Evolutionary conservation across 2,113 vertebrate genomes (phyloP).

Genomic region (Triplophysa siluroides): DNA sequence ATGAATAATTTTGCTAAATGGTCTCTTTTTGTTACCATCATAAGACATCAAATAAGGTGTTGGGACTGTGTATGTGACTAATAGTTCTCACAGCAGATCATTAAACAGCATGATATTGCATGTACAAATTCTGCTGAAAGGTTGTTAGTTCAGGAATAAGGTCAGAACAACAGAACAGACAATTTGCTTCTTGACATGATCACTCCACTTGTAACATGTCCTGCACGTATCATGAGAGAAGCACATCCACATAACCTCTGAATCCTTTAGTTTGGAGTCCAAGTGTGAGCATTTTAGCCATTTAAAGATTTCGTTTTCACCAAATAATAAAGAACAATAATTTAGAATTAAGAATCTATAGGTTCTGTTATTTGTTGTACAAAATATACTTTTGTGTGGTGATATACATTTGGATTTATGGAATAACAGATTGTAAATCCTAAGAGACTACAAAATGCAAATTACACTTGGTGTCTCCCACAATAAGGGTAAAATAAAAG

Average conservation of each 20-base stretch:
- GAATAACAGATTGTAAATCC: background rate
- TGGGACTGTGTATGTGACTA: constrained; percentile 2
- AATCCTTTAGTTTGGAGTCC: constrained; percentile 49
- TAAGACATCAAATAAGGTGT: background rate
- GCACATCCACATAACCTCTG: constrained; percentile 42
- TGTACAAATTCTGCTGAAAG: constrained; percentile 72
- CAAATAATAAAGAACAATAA: background rate
- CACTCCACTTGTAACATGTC: constrained; percentile 35
- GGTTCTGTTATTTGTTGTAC: background rate
- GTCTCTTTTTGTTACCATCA: background rate
- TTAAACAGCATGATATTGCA: constrained; percentile 40
- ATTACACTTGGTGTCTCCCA: constrained; percentile 59
- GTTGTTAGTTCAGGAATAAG: constrained; percentile 74
- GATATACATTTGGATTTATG: background rate
- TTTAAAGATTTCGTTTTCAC: background rate
- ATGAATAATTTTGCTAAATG: constrained; percentile 11
- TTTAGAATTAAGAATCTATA: background rate
- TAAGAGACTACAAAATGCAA: constrained; percentile 23
- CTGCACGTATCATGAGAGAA: constrained; percentile 46
- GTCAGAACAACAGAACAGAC: constrained; percentile 62
- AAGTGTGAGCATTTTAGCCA: constrained; percentile 25
- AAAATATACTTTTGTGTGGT: background rate
- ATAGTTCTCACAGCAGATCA: constrained; percentile 33
- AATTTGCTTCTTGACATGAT: constrained; percentile 55
- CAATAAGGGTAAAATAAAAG: constrained; percentile 69